Evolutionary conservation across 2,797 vertebrate species (phyloP).

Genomic region (Carduelis carduelis): DNA sequence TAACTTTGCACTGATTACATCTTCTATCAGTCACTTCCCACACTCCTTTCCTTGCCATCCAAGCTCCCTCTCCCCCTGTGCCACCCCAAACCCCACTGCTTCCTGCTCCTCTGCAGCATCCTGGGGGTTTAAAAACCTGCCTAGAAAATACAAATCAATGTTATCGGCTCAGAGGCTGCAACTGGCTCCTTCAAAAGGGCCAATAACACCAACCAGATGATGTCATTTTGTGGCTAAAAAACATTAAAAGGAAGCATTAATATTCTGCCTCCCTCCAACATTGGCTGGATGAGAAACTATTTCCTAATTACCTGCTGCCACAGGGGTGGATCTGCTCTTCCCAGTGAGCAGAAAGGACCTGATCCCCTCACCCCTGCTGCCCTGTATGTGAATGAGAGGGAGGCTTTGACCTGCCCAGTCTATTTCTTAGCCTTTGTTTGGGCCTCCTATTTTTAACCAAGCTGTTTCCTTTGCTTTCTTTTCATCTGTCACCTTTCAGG

Average conservation of each 20-base stretch:
- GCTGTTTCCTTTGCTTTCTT: neutral
- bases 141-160: neutral
- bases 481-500: neutral
- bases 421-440: neutral
- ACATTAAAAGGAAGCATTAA: neutral
- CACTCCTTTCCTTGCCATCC: neutral
- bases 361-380: neutral
- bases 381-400: neutral
- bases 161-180: neutral
- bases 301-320: neutral
- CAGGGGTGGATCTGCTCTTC: neutral
- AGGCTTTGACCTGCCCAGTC: neutral
- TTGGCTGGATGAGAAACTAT: neutral
- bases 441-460: neutral
- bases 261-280: neutral
- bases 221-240: neutral
- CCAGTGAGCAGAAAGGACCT: neutral
- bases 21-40: neutral
- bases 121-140: neutral
- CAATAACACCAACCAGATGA: neutral
- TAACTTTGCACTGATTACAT: conserved; percentile 5
- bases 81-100: neutral
- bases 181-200: neutral
- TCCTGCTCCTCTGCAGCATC: neutral
- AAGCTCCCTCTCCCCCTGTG: fast-evolving